Evolutionary conservation across 2,113 vertebrate genomes (phyloP), one percentile per base, ranked within the genome.

Genomic region (Orientallactaga bullata): DNA sequence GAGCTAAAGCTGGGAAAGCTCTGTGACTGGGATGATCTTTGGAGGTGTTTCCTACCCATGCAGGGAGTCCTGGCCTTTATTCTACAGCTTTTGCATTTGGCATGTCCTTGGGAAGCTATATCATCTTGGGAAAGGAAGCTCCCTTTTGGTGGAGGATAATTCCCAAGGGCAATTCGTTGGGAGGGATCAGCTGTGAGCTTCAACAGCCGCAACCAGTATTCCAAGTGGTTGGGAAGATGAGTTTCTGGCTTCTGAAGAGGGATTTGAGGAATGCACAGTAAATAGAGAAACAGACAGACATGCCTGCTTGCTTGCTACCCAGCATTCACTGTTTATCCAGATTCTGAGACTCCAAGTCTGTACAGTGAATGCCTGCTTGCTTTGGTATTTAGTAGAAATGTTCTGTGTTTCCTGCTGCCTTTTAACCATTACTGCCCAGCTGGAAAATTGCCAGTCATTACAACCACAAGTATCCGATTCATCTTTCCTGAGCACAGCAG

Each of bases 261-360:
- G 8, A 51, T 72, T 55, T 84, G 24, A 66, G 58, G 61, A 80
- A 58, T 30, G 1, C 42, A 60, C 1, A 51, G 3, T 77, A 39
- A 60, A 87, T 3, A 74, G 11, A 66, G 21, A 32, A 11, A 37
- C 16, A 61, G 32, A 28, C 32, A 72, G 12, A 65, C 26, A 76
- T 12, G 10, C 13, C 74, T 74, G 1, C 32, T 66, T 71, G 35
- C 72, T 86, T 55, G 32, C n/a, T 76, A 18, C 51, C 24, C 63
- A 30, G 11, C 35, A 42, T 85, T 47, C 1, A 84, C 47, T 66
- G 68, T 39, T 85, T 78, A 88, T 15, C 39, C 58, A 71, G 65
- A 76, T 66, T 81, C 85, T 82, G 39, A 63, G 37, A 60, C 66
- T 95, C 68, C 32, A 35, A 20, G 69, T 74, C 78, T 89, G 69